Evolutionary conservation across 2,113 vertebrate genomes (phyloP).

Genomic region (Megaleporinus macrocephalus): DNA sequence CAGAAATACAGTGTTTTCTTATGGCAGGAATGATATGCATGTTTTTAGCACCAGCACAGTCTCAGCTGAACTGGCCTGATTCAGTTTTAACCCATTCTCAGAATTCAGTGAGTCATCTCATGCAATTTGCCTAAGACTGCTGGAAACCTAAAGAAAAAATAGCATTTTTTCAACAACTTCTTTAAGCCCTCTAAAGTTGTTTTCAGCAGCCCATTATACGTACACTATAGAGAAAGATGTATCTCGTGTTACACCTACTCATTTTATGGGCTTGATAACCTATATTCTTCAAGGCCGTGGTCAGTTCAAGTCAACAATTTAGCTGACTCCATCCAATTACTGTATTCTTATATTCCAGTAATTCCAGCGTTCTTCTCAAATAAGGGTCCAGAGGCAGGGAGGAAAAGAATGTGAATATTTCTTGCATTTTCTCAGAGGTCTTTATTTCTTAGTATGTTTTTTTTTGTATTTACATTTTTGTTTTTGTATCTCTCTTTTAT

Average conservation of each 20-base stretch:
- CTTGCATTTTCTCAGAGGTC: constrained; percentile 20
- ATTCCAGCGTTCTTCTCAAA: constrained; percentile 26
- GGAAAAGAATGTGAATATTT: constrained; percentile 57
- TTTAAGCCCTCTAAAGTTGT: neutral
- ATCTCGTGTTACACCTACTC: constrained; percentile 30
- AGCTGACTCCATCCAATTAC: constrained; percentile 47
- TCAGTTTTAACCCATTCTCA: neutral
- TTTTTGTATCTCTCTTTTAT: constrained; percentile 46
- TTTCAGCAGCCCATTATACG: constrained; percentile 25
- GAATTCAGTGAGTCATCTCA: constrained; percentile 35
- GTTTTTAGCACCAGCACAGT: neutral
- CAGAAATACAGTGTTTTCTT: neutral
- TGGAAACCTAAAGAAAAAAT: neutral
- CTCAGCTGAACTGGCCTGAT: neutral
- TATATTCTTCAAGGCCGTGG: constrained; percentile 34
- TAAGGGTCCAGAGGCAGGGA: constrained; percentile 46
- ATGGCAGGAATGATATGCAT: neutral
- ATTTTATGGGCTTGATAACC: constrained; percentile 35
- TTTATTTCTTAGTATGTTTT: too few species aligned
- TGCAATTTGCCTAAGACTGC: constrained; percentile 24
- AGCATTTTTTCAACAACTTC: constrained; percentile 1
- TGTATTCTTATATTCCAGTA: constrained; percentile 28
- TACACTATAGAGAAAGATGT: constrained; percentile 34
- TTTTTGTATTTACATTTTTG: constrained; percentile 25
- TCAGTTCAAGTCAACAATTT: constrained; percentile 33